Conservation (phyloP, 2,797 vertebrate species). For the Zenarchopterus dispar region DNA sequence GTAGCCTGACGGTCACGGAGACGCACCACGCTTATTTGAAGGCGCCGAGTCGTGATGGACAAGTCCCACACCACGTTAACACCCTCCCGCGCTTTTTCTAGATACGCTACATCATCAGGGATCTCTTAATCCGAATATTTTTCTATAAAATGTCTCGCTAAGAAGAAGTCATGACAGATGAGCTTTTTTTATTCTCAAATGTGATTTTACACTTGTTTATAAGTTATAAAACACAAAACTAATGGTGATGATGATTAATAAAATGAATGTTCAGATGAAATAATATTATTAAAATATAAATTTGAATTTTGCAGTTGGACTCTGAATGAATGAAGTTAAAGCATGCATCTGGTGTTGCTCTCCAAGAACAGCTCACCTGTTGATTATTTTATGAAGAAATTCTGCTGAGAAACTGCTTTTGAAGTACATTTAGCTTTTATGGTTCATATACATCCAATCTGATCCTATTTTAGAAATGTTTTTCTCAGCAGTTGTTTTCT, state of each 20-base stretch:
- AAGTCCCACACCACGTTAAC: slow-evolving; percentile 24
- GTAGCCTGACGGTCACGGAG: slow-evolving; percentile 70
- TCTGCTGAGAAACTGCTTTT: background rate
- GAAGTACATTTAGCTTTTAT: background rate
- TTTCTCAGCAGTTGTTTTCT: no score
- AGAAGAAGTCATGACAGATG: no score
- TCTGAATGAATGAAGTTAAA: no score
- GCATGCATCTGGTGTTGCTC: background rate
- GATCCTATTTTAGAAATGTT: background rate
- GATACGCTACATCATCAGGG: slow-evolving; percentile 32
- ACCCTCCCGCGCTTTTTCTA: slow-evolving; percentile 16
- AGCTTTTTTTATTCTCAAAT: no score
- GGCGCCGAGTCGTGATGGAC: slow-evolving; percentile 30
- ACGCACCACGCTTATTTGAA: slow-evolving; percentile 7
- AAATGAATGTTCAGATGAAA: no score
- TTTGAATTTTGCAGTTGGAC: no score
- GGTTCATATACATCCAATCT: background rate
- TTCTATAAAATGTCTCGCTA: no score
- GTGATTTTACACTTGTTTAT: background rate
- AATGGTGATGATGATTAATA: no score
- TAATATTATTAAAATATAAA: no score
- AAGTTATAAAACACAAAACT: background rate
- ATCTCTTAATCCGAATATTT: background rate
- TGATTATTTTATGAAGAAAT: background rate
- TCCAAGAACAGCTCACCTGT: no score